Evolutionary conservation across 2,888 invertebrate genomes (phyloP).

Genomic region (Mimachlamys varia): DNA sequence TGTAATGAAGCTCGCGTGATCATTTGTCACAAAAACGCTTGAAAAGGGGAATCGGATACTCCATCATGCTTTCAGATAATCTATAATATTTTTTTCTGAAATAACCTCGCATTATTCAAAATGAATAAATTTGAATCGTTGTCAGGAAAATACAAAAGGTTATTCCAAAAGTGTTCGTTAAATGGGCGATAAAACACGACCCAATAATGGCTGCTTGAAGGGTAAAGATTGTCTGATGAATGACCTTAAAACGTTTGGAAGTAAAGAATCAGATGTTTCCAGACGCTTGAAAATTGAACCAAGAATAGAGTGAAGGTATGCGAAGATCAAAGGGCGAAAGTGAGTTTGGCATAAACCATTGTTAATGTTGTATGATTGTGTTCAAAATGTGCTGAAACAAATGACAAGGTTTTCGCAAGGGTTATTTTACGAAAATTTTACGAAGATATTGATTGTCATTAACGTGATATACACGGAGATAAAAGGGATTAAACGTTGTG

Average conservation of each 20-base stretch:
- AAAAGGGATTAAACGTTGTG: too few relatives aligned
- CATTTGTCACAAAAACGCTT: not conserved
- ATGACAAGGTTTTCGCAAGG: too few relatives aligned
- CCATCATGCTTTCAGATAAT: not conserved
- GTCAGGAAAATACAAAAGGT: not conserved
- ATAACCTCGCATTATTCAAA: not conserved
- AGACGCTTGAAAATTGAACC: not conserved
- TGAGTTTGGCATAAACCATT: too few relatives aligned
- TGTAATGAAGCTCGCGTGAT: not conserved
- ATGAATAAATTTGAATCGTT: not conserved
- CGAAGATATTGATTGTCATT: too few relatives aligned
- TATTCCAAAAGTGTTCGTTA: not conserved
- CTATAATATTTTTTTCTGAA: not conserved
- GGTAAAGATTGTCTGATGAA: not conserved
- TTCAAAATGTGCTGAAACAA: too few relatives aligned
- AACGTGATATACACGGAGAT: too few relatives aligned
- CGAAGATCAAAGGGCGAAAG: too few relatives aligned
- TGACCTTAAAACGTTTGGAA: not conserved
- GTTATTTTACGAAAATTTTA: too few relatives aligned
- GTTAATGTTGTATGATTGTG: too few relatives aligned
- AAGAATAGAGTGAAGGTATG: too few relatives aligned
- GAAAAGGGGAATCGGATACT: not conserved
- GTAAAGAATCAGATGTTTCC: not conserved
- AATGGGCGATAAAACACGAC: not conserved
- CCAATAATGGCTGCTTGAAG: not conserved